Evolutionary conservation across 2,888 invertebrate genomes (phyloP), one percentile per base, ranked within the genome.

Genomic region (Lochmaea crataegi): DNA sequence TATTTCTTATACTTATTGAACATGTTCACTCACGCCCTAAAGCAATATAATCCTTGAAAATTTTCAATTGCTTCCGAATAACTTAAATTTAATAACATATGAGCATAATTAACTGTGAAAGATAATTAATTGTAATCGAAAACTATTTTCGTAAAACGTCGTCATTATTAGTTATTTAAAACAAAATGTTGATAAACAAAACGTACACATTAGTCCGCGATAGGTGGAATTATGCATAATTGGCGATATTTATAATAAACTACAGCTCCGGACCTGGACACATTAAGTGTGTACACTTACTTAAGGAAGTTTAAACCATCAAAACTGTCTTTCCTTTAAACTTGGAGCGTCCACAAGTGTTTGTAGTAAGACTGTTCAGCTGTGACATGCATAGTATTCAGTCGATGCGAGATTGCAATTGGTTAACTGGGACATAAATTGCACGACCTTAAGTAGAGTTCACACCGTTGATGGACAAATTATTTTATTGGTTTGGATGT

Each of bases 311-410:
- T 18, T 42, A 22, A 42, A 70, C 41, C 68, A 82, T 84, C 85
- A 78, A 86, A 84, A 85, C 84, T 84, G 51, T 65, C 74, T 83
- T 85, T 84, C 80, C 68, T 79, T 79, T 77, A 79, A 83, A 82
- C 83, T 84, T 81, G 82, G 84, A 84, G 82, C 82, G 84, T 85
- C 85, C 82, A 86, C 86, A 86, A 86, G 86, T 85, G 86, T 85
- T 84, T 84, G 78, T 80, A 81, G 82, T 81, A 66, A 84, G 73
- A 82, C 86, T 82, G 76, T 53, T 68, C 64, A 75, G 67, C 76
- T 72, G 45, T 81, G 51, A 42, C 38, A 45, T 45, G 58, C 57
- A 65, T 66, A 66, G 82, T 82, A 84, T 84, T 82, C 82, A 83
- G 76, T 79, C 72, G 7, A 58, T 38, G 38, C 63, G 70, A 81